Evolutionary conservation across 1,140 invertebrate genomes (phyloP).

Genomic region (Drosophila rhopaloa): DNA sequence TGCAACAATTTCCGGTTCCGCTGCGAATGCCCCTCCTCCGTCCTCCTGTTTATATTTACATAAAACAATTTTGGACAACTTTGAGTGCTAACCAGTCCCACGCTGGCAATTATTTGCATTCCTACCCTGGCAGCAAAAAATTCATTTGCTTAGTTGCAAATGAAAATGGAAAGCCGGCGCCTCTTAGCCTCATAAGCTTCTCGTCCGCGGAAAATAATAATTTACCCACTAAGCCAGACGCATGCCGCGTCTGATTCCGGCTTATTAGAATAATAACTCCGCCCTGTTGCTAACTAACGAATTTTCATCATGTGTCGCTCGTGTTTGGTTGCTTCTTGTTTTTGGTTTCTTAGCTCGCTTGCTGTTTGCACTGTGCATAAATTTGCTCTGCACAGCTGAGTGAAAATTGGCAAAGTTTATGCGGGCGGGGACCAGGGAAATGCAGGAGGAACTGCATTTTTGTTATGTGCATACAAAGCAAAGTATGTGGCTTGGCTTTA

Average conservation of each 20-base stretch:
- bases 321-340: constrained; percentile 13
- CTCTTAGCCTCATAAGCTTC: constrained; percentile 40
- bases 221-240: constrained; percentile 11
- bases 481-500: constrained; percentile 44
- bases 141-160: constrained; percentile 50
- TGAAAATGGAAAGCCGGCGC: constrained; percentile 20
- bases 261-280: constrained; percentile 53
- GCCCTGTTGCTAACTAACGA: constrained; percentile 41
- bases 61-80: constrained; percentile 80
- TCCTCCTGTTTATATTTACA: constrained; percentile 76
- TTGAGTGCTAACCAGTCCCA: constrained; percentile 56
- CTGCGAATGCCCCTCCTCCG: constrained; percentile 31
- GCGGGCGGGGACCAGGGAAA: constrained; percentile 5
- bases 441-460: constrained; percentile 14
- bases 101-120: constrained; percentile 74
- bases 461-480: constrained; percentile 41
- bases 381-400: constrained; percentile 64
- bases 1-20: constrained; percentile 81
- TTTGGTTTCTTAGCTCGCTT: constrained; percentile 14
- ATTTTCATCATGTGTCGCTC: constrained; percentile 50
- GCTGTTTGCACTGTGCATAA: constrained; percentile 69
- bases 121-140: constrained; percentile 31
- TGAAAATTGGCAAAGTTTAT: constrained; percentile 80
- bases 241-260: constrained; percentile 9
- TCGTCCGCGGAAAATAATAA: constrained; percentile 19